A percentile compares a stretch with the other conserved stretches of the same genome.
phyloP scores from a whole-genome alignment of 1,140 invertebrate species.

The Meloidogyne floridensis region DNA sequence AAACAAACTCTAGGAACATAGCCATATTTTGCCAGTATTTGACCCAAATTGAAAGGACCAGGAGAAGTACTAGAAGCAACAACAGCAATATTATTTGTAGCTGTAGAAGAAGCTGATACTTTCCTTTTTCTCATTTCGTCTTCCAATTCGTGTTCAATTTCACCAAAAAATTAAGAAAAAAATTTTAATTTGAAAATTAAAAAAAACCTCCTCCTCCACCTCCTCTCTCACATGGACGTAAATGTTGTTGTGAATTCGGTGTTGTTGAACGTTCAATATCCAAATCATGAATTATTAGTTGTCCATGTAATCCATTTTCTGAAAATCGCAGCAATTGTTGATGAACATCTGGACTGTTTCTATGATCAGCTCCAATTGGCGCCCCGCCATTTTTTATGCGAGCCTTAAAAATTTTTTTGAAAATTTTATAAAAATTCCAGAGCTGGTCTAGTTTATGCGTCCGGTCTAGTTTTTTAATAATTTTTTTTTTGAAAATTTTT shows the following conservation, averaged over 20 bases:
- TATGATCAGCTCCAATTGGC: conserved; percentile 38
- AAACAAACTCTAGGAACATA: conserved; percentile 40
- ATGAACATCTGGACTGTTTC: conserved; percentile 4
- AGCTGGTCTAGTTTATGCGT: no score
- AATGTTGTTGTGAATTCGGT: conserved; percentile 8
- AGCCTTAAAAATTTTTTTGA: conserved; percentile 43
- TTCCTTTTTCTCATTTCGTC: background rate
- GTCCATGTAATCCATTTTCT: background rate
- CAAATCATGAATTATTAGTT: conserved; percentile 18
- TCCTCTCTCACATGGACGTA: background rate
- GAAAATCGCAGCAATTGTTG: background rate
- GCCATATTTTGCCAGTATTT: conserved; percentile 47
- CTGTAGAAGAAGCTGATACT: background rate
- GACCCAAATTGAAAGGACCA: conserved; percentile 42
- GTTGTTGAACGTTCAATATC: conserved; percentile 18
- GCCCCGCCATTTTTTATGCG: conserved; percentile 60
- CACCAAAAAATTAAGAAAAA: background rate
- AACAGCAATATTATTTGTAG: background rate
- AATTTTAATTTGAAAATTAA: background rate
- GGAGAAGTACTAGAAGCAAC: background rate
- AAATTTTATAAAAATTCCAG: background rate
- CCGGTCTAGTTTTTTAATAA: no score
- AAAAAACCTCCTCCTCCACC: no score
- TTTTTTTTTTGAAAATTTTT: no score
- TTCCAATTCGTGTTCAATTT: background rate